Evolutionary conservation across 2,113 vertebrate species (phyloP).

Genomic region (Nibea coibor): DNA sequence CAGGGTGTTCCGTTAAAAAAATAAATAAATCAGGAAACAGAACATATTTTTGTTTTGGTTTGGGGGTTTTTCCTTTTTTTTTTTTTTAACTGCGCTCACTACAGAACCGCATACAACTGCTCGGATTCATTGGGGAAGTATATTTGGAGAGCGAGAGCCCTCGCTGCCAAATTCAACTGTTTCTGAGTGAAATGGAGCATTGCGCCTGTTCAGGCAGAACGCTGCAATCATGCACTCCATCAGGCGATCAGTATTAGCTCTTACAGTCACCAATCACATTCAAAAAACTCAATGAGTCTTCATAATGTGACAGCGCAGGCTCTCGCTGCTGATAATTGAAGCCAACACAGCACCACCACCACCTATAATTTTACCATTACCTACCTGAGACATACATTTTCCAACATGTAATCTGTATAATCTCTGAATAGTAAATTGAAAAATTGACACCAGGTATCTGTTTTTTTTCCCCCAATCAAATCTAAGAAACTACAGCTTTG

Average conservation of each 20-base stretch:
- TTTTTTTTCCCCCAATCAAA: not conserved
- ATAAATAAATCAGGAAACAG: not conserved
- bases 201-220: constrained; percentile 53
- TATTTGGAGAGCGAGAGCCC: constrained; percentile 8
- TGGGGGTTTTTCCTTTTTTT: not conserved
- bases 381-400: too few relatives aligned
- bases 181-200: constrained; percentile 58
- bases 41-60: constrained; percentile 4
- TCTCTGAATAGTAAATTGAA: not conserved
- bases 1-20: not conserved
- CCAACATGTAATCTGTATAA: not conserved
- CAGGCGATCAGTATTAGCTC: constrained; percentile 41
- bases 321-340: constrained; percentile 4
- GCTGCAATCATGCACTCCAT: constrained; percentile 55
- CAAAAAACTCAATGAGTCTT: constrained; percentile 34
- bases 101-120: not conserved
- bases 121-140: not conserved
- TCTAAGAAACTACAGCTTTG: not conserved
- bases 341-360: not conserved
- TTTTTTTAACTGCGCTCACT: not conserved
- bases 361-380: not conserved
- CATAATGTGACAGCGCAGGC: constrained; percentile 17
- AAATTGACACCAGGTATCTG: not conserved
- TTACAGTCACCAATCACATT: constrained; percentile 41
- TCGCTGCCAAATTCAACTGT: constrained; percentile 27